Conservation (phyloP, 2,113 vertebrate genomes). For the Zapus hudsonius region DNA sequence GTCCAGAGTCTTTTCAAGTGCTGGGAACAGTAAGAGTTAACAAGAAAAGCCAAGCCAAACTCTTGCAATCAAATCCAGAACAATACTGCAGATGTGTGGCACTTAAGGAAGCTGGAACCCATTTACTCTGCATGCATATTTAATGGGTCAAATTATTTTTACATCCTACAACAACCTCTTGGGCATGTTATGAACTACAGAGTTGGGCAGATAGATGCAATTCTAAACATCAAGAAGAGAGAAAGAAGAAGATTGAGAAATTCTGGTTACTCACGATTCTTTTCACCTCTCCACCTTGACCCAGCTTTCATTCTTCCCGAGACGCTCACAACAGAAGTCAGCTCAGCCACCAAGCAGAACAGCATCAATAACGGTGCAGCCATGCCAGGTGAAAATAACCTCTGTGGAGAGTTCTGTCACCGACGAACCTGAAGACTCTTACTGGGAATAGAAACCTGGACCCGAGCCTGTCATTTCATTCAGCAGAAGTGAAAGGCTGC, state of each 20-base stretch:
- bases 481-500: constrained; percentile 77
- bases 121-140: constrained; percentile 74
- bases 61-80: constrained; percentile 59
- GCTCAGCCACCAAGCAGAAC: constrained; percentile 86
- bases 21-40: constrained; percentile 82
- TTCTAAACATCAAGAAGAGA: constrained; percentile 69
- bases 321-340: constrained; percentile 85
- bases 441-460: constrained; percentile 75
- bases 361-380: constrained; percentile 86
- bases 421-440: constrained; percentile 80
- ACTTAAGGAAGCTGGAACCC: constrained; percentile 76
- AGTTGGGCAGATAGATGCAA: constrained; percentile 30
- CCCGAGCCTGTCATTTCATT: constrained; percentile 80
- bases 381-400: constrained; percentile 88
- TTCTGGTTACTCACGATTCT: constrained; percentile 93
- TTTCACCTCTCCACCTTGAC: constrained; percentile 96
- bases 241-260: constrained; percentile 74
- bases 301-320: constrained; percentile 88
- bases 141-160: constrained; percentile 70
- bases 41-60: constrained; percentile 54
- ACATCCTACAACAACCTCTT: constrained; percentile 63
- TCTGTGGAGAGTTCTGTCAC: constrained; percentile 78
- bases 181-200: constrained; percentile 59
- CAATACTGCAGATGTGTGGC: constrained; percentile 77
- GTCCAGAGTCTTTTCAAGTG: constrained; percentile 42